phyloP scores from a whole-genome alignment of 2,888 invertebrate genomes.

The Scelioninae gen. 2 region DNA sequence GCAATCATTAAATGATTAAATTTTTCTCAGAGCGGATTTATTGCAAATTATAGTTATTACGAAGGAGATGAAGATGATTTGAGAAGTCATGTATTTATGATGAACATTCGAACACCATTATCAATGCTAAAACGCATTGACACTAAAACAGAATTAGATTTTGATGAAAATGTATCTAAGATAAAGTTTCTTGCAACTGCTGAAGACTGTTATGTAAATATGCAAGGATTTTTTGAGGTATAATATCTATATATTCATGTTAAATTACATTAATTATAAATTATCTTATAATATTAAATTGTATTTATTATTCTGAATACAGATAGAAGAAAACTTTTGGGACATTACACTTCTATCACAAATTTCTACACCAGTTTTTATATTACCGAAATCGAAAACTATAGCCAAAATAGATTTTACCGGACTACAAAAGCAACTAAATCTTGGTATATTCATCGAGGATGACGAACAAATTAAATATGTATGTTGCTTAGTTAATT shows the following conservation, averaged over 20 bases:
- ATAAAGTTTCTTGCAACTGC: slow-evolving; percentile 77
- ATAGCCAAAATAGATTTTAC: slow-evolving; percentile 83
- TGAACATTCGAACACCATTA: slow-evolving; percentile 78
- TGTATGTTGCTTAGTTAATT: slow-evolving; percentile 55
- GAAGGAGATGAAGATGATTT: slow-evolving; percentile 71
- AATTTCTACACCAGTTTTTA: slow-evolving; percentile 80
- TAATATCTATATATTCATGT: not conserved
- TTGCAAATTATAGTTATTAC: slow-evolving; percentile 77
- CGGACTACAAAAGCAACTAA: slow-evolving; percentile 80
- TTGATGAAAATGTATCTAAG: slow-evolving; percentile 77
- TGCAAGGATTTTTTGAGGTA: slow-evolving; percentile 78
- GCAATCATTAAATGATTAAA: no score
- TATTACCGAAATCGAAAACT: slow-evolving; percentile 81
- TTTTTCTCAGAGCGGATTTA: slow-evolving; percentile 75
- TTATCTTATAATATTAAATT: no score
- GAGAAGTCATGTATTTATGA: slow-evolving; percentile 75
- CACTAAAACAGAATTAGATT: slow-evolving; percentile 74
- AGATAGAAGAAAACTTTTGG: slow-evolving; percentile 81
- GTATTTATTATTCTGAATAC: no score
- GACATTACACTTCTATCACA: slow-evolving; percentile 80
- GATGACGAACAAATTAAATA: slow-evolving; percentile 70
- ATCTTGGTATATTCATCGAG: slow-evolving; percentile 79
- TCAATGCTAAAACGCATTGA: slow-evolving; percentile 76
- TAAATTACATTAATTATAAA: no score
- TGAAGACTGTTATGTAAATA: slow-evolving; percentile 76